phyloP scores from a whole-genome alignment of 2,113 vertebrate genomes.

The Nyctereutes procyonoides region DNA sequence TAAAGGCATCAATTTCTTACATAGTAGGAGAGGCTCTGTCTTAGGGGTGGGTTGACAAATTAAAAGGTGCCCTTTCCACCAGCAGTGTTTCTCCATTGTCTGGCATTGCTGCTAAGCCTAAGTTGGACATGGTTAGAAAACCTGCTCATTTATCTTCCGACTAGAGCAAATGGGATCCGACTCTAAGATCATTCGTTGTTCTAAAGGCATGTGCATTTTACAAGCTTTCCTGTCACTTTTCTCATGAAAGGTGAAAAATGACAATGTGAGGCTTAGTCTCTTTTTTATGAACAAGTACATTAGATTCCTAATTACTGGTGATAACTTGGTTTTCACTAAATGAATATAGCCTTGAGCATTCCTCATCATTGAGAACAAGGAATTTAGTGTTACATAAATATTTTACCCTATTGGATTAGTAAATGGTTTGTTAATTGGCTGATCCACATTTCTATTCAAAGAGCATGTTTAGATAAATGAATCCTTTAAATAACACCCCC shows the following conservation, averaged over 20 bases:
- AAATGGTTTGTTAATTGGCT: slow-evolving; percentile 65
- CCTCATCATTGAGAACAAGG: slow-evolving; percentile 29
- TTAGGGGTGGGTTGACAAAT: neutral
- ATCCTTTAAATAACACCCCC: slow-evolving; percentile 37
- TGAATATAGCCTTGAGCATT: slow-evolving; percentile 55
- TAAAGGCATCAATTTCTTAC: slow-evolving; percentile 28
- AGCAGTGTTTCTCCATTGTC: neutral
- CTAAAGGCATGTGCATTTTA: slow-evolving; percentile 19
- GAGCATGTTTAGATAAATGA: slow-evolving; percentile 69
- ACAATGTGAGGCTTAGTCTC: neutral
- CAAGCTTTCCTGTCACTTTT: neutral
- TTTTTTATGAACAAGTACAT: neutral
- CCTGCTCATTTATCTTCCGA: neutral
- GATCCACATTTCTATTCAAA: slow-evolving; percentile 68
- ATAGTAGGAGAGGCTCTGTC: neutral
- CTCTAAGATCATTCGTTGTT: neutral
- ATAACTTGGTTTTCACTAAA: slow-evolving; percentile 58
- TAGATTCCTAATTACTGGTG: slow-evolving; percentile 43
- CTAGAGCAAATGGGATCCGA: neutral
- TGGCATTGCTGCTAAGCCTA: neutral
- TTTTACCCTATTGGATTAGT: slow-evolving; percentile 63
- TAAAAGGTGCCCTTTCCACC: neutral
- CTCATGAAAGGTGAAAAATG: neutral
- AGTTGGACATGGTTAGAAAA: neutral
- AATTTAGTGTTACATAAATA: slow-evolving; percentile 57